Evolutionary conservation across 2,113 vertebrate genomes (phyloP).

Genomic region (Argyrosomus japonicus): DNA sequence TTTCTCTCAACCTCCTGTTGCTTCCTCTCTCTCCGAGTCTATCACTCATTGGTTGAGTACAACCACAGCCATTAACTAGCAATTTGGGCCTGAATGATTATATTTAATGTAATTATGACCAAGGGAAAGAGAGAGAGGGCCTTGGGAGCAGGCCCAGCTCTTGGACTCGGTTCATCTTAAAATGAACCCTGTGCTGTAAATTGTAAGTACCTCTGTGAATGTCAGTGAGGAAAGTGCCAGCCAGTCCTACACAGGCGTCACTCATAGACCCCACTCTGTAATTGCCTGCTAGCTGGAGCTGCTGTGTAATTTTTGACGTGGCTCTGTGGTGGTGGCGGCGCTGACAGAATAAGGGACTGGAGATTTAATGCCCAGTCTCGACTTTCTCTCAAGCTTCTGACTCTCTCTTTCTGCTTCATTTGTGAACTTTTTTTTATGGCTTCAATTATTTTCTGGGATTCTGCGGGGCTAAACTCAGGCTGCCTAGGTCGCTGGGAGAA

Average conservation of each 20-base stretch:
- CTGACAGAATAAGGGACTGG: constrained; percentile 70
- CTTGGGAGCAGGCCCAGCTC: constrained; percentile 35
- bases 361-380: constrained; percentile 70
- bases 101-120: constrained; percentile 68
- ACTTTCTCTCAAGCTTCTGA: constrained; percentile 52
- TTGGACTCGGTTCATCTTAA: constrained; percentile 59
- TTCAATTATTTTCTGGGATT: constrained; percentile 40
- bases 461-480: constrained; percentile 6
- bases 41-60: constrained; percentile 29
- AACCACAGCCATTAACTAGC: constrained; percentile 54
- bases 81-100: constrained; percentile 67
- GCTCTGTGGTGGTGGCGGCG: constrained; percentile 44
- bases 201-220: constrained; percentile 60
- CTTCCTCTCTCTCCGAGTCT: constrained; percentile 25
- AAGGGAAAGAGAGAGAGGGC: constrained; percentile 19
- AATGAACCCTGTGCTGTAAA: constrained; percentile 64
- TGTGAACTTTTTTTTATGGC: constrained; percentile 31
- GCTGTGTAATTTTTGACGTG: constrained; percentile 77
- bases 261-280: constrained; percentile 76
- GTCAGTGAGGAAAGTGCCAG: constrained; percentile 64
- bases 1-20: constrained; percentile 51
- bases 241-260: constrained; percentile 62
- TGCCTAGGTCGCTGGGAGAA: constrained; percentile 36
- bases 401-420: constrained; percentile 37
- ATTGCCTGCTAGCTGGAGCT: constrained; percentile 75